A percentile compares a stretch with the other conserved stretches of the same genome.
Evolutionary conservation across 2,113 vertebrate species (phyloP).

Genomic region (Bucco capensis): DNA sequence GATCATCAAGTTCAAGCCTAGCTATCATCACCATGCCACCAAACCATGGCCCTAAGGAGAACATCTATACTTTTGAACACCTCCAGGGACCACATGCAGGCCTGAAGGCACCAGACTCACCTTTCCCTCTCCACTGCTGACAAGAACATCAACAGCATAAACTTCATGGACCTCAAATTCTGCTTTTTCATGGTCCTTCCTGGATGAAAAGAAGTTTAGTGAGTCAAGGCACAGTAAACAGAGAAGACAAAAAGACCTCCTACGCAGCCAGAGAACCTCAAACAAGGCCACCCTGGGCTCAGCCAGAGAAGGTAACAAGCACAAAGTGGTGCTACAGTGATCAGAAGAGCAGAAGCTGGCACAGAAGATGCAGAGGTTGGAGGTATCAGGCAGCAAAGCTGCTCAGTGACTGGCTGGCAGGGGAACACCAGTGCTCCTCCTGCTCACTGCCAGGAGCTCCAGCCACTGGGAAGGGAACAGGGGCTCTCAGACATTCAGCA

Average conservation of each 20-base stretch:
- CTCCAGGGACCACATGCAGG: no score
- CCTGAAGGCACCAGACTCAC: constrained; percentile 56
- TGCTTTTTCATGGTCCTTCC: constrained; percentile 98
- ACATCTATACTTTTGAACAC: no score
- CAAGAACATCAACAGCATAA: constrained; percentile 93
- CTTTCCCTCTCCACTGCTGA: constrained; percentile 98
- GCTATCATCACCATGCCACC: no score
- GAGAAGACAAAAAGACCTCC: background rate
- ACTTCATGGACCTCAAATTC: constrained; percentile 98
- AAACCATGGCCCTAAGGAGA: no score
- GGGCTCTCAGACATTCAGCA: background rate
- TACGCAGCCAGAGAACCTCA: fast-evolving
- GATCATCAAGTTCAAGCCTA: no score
- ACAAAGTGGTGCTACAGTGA: fast-evolving
- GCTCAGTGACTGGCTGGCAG: background rate
- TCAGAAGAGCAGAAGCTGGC: background rate
- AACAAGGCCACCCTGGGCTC: fast-evolving
- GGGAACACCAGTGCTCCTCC: no score
- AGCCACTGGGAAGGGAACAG: background rate
- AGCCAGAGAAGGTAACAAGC: background rate
- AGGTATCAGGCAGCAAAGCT: background rate
- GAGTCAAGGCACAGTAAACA: background rate
- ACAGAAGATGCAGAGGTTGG: background rate
- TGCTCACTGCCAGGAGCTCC: background rate
- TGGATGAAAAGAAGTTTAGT: constrained; percentile 15